Evolutionary conservation across 2,797 vertebrate species (phyloP), one percentile per base, ranked within the genome.

Genomic region (Hapalemur alaotrensis): DNA sequence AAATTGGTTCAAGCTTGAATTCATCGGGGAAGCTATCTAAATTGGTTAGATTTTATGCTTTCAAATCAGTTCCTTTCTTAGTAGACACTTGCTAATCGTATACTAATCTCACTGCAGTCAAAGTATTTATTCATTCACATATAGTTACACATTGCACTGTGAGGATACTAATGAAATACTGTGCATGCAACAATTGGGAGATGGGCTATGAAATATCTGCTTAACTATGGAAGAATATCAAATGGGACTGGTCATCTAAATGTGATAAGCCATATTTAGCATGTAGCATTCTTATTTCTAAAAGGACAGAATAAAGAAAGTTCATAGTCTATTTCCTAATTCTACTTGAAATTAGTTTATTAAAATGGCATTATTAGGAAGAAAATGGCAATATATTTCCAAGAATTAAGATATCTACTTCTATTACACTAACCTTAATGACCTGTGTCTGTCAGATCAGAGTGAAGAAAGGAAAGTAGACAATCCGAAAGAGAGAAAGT

Each of bases 1-100:
- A 98, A 98, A 98, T 97, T 98, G 96, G 98, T 98, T 98, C 95
- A 97, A 96, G 73, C 38, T 97, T 97, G 97, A 98, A 98, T 97
- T 95, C 92, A 97, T 96, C 96, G 96, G 96, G 93, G 75, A 96
- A 98, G 86, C 50, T 93, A 97, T 94, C 82, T 96, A 97, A 98
- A 83, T 91, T 96, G 89, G 90, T 59, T 96, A 88, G 52, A 98
- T 98, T 97, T 97, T 97, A 96, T 98, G 80, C 95, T 98, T 98
- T 93, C 93, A 96, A 98, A 97, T 96, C 93, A 97, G 70, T 83
- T 93, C 92, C 65, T 94, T 87, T 92, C 93, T 96, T 96, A 93
- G 89, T 46, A 97, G 97, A 96, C 93, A 95, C 92, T 86, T 96
- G 59, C 72, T 98, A 98, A 98, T 97, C 76, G 97, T 86, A 14